Evolutionary conservation across 2,888 invertebrate genomes (phyloP).

Genomic region (Blera fallax): DNA sequence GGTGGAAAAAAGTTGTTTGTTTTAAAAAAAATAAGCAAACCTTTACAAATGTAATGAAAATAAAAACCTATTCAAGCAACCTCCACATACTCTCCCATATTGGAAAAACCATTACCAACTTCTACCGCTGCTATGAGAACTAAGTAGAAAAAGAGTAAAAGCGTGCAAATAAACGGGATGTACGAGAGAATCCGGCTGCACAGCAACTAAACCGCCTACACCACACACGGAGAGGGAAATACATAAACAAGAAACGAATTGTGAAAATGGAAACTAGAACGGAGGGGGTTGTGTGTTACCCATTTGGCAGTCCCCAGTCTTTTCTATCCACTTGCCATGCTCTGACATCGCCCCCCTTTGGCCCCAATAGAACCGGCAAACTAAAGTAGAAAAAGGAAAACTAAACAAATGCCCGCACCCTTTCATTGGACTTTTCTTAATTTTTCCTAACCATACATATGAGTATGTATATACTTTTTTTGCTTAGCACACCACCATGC

Average conservation of each 20-base stretch:
- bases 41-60: slow-evolving; percentile 21
- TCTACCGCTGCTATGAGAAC: neutral
- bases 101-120: slow-evolving; percentile 35
- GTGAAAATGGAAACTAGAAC: slow-evolving; percentile 67
- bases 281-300: slow-evolving; percentile 24
- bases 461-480: slow-evolving; percentile 4
- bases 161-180: slow-evolving; percentile 20
- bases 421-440: slow-evolving; percentile 40
- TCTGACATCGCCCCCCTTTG: slow-evolving; percentile 22
- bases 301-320: slow-evolving; percentile 39
- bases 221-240: neutral
- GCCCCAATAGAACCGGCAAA: slow-evolving; percentile 32
- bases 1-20: neutral
- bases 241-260: slow-evolving; percentile 28
- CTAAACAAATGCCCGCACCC: slow-evolving; percentile 54
- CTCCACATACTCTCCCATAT: slow-evolving; percentile 1
- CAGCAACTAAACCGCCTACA: slow-evolving; percentile 50
- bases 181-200: slow-evolving; percentile 32
- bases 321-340: slow-evolving; percentile 9
- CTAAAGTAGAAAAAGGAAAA: slow-evolving; percentile 34
- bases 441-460: slow-evolving; percentile 1
- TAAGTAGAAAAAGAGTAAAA: neutral
- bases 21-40: neutral
- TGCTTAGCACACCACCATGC: slow-evolving; percentile 36
- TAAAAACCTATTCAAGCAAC: slow-evolving; percentile 9